Evolutionary conservation across 2,888 invertebrate species (phyloP).

Genomic region (Sinelater perroti): DNA sequence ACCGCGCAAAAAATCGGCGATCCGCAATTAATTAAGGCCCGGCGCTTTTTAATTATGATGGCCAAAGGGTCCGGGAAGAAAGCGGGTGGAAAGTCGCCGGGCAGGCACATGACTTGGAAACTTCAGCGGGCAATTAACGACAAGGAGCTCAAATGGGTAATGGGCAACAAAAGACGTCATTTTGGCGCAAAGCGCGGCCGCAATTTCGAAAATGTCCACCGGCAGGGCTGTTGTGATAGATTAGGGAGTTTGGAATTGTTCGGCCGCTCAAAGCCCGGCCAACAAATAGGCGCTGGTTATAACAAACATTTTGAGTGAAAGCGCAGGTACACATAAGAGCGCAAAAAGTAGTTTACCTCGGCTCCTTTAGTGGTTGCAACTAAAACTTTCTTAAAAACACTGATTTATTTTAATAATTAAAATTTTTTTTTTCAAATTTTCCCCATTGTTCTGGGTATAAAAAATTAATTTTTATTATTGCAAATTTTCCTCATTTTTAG

Average conservation of each 20-base stretch:
- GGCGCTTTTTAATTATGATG: slow-evolving; percentile 11
- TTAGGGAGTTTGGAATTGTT: slow-evolving; percentile 23
- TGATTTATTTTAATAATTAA: no score
- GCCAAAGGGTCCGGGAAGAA: slow-evolving; percentile 7
- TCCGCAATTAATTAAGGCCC: slow-evolving; percentile 12
- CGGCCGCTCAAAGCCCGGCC: slow-evolving; percentile 1
- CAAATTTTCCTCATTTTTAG: no score
- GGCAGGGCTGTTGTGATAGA: slow-evolving; percentile 18
- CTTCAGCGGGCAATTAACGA: slow-evolving; percentile 9
- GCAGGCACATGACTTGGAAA: slow-evolving; percentile 4
- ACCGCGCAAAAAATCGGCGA: slow-evolving; percentile 8
- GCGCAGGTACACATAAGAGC: no score
- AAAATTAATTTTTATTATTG: no score
- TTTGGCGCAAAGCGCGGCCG: slow-evolving; percentile 9
- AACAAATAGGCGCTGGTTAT: no score
- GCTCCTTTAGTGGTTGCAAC: no score
- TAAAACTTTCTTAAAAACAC: no score
- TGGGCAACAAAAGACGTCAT: slow-evolving; percentile 18
- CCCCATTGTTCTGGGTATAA: no score
- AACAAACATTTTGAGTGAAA: no score
- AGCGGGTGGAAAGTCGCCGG: background rate
- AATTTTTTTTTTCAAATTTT: no score
- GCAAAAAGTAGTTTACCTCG: no score
- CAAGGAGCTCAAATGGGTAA: slow-evolving; percentile 14
- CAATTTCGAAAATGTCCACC: slow-evolving; percentile 24